These are phyloP conservation scores for Apostichopus parvimensis DNA, from an alignment of 35 echinoderm and acorn worm species.

Conservation along the genomic window DNA sequence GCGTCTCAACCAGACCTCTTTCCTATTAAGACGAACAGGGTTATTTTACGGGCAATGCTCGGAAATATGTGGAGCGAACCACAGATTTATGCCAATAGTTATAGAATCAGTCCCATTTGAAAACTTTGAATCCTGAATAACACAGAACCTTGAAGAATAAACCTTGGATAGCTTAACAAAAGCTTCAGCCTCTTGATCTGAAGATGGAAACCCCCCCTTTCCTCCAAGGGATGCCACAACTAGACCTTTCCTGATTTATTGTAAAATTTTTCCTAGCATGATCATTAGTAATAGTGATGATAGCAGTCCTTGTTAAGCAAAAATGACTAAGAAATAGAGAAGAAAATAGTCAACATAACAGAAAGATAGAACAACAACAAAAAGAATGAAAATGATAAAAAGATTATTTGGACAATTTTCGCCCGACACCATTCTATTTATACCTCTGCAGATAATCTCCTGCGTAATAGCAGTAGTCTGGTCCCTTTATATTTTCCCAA, in stretches of 20 bases:
- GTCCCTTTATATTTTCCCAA: neutral
- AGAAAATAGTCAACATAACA: neutral
- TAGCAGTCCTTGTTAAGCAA: conserved; percentile 31
- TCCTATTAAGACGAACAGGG: conserved; percentile 58
- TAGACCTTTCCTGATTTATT: conserved; percentile 60
- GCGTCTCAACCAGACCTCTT: conserved; percentile 64
- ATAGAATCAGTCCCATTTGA: conserved; percentile 63
- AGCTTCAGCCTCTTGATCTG: conserved; percentile 87
- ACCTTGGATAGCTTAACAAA: conserved; percentile 68
- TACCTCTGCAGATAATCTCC: conserved; percentile 38
- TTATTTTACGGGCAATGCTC: conserved; percentile 88
- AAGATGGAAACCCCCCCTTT: neutral
- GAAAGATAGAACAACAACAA: neutral
- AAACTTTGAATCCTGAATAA: conserved; percentile 60
- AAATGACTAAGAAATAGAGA: neutral
- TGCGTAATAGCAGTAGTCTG: conserved; percentile 31
- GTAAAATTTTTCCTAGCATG: conserved; percentile 54
- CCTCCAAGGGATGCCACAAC: conserved; percentile 64
- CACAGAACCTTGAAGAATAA: conserved; percentile 58
- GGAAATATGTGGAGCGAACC: conserved; percentile 81
- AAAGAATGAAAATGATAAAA: conserved; percentile 58
- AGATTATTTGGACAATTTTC: conserved; percentile 74
- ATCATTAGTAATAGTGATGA: conserved; percentile 7
- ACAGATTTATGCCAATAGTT: conserved; percentile 91
- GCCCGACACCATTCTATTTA: conserved; percentile 25